Evolutionary conservation across 2,797 vertebrate genomes (phyloP).

Genomic region (Halcyon smyrnensis): DNA sequence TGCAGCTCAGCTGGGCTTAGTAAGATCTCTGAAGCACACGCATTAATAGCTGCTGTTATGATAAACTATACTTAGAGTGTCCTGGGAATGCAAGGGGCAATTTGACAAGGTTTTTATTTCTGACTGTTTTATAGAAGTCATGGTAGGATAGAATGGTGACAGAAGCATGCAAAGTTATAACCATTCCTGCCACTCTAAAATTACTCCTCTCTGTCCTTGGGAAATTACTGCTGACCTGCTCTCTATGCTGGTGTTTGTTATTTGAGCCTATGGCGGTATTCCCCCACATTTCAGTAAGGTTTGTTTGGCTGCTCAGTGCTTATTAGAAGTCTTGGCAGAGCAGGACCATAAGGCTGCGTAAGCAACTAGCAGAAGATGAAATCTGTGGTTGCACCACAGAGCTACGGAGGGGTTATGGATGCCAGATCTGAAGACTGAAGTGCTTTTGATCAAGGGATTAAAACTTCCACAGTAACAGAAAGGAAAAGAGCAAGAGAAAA

Average conservation of each 20-base stretch:
- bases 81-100: background rate
- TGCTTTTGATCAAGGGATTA: background rate
- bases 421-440: constrained; percentile 10
- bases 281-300: background rate
- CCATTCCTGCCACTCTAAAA: background rate
- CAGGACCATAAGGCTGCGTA: background rate
- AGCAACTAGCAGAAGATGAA: constrained; percentile 21
- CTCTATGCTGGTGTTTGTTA: background rate
- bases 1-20: background rate
- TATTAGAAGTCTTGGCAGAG: constrained; percentile 9
- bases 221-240: background rate
- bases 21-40: background rate
- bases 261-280: background rate
- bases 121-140: background rate
- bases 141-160: background rate
- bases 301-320: background rate
- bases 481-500: background rate
- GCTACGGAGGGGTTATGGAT: background rate
- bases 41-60: background rate
- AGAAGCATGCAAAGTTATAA: background rate
- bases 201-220: background rate
- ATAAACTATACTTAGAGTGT: background rate
- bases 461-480: background rate
- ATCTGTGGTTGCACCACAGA: background rate
- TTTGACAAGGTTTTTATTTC: background rate